These are phyloP conservation scores for Psittacula cyanocephala DNA, from an alignment of 2,113 vertebrate genomes.

Conservation along the genomic window DNA sequence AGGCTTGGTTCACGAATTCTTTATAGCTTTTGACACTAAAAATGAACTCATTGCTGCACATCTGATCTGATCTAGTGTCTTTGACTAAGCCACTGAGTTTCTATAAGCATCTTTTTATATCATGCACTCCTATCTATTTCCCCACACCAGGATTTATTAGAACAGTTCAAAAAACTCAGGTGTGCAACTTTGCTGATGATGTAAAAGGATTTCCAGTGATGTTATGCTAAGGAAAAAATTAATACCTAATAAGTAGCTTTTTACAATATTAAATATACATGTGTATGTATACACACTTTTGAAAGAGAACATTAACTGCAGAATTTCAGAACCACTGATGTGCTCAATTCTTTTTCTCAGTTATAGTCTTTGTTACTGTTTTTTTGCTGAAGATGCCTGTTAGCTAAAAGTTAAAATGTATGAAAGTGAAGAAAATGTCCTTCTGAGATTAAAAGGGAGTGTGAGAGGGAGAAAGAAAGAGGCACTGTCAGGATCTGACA, in stretches of 20 bases:
- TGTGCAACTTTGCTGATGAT: background rate
- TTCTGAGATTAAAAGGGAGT: background rate
- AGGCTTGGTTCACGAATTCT: background rate
- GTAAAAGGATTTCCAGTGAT: background rate
- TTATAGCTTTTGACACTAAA: background rate
- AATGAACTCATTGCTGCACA: background rate
- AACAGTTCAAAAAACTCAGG: background rate
- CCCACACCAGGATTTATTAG: background rate
- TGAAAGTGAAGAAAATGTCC: background rate
- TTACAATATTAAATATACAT: background rate
- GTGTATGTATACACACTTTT: background rate
- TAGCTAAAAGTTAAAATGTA: background rate
- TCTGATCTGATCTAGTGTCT: background rate
- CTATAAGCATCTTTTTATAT: background rate
- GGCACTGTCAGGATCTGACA: background rate
- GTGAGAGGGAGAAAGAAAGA: background rate
- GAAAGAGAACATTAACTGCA: background rate
- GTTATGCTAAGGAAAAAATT: background rate
- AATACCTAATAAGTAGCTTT: background rate
- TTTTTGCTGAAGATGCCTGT: background rate
- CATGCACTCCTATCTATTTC: background rate
- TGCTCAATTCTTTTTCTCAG: background rate
- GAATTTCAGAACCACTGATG: background rate
- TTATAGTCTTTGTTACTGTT: background rate
- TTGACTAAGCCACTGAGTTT: background rate